A percentile compares a stretch with the other conserved stretches of the same genome.
Conservation (phyloP, 2,888 invertebrate species). For the Cetonia aurata region DNA sequence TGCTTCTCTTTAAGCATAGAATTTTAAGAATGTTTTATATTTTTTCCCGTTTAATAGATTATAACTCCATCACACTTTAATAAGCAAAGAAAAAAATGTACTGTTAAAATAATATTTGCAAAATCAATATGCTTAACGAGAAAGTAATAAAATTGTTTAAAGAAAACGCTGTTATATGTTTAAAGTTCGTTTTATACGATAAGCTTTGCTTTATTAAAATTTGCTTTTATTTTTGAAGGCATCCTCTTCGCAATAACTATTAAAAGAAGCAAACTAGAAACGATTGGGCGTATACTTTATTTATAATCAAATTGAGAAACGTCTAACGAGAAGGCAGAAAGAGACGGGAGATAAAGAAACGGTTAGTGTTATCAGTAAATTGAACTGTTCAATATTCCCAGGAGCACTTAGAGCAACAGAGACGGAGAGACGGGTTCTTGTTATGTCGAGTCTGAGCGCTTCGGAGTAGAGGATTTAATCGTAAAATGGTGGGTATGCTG, state of each 20-base stretch:
- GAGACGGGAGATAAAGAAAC: constrained; percentile 31
- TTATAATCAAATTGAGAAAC: constrained; percentile 34
- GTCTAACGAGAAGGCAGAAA: constrained; percentile 13
- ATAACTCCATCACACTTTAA: too few relatives aligned
- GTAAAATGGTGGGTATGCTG: constrained; percentile 57
- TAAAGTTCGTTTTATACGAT: too few relatives aligned
- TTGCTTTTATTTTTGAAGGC: constrained; percentile 26
- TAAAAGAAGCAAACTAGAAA: constrained; percentile 26
- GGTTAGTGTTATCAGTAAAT: constrained; percentile 54
- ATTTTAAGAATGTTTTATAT: too few relatives aligned
- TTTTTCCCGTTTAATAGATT: too few relatives aligned
- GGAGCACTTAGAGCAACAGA: constrained; percentile 56
- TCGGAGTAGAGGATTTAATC: constrained; percentile 62
- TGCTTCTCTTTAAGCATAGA: too few relatives aligned
- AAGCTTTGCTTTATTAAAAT: constrained; percentile 25
- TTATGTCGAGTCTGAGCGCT: constrained; percentile 59
- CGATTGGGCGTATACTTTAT: constrained; percentile 27
- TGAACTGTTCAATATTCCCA: constrained; percentile 62
- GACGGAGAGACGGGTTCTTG: constrained; percentile 52
- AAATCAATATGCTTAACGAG: too few relatives aligned
- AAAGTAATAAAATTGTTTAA: too few relatives aligned
- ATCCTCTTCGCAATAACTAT: constrained; percentile 15
- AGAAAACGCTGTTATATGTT: too few relatives aligned
- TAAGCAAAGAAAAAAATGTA: too few relatives aligned
- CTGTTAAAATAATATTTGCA: too few relatives aligned